Evolutionary conservation across 2,797 vertebrate species (phyloP).

Genomic region (Euphonia xanthogaster): DNA sequence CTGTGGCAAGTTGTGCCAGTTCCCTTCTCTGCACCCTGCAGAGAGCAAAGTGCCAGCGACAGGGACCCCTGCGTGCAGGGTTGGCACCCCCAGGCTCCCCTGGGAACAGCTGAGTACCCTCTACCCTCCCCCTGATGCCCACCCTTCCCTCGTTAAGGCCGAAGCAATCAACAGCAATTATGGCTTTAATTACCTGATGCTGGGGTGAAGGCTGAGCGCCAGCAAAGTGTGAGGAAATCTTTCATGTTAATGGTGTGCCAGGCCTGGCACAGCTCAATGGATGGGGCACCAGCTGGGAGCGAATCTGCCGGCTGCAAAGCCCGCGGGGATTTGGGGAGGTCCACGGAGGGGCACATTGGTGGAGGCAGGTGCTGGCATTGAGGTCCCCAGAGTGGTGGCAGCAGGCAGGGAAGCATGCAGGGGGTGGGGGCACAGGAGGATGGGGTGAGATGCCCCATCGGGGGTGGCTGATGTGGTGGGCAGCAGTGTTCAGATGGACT

Average conservation of each 20-base stretch:
- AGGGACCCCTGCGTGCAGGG: not conserved
- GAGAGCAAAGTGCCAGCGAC: not conserved
- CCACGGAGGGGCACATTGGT: accelerated
- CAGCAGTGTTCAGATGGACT: accelerated
- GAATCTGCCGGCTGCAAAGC: slow-evolving; percentile 22
- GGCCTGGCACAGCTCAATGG: slow-evolving; percentile 65
- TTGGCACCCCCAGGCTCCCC: not conserved
- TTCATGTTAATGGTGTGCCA: slow-evolving; percentile 76
- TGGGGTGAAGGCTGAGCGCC: slow-evolving; percentile 54
- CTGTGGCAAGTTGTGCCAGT: not conserved
- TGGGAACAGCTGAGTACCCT: not conserved
- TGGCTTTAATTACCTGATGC: slow-evolving; percentile 81
- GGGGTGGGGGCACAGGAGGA: not conserved
- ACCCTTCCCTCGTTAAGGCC: slow-evolving; percentile 65
- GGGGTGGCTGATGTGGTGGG: not conserved
- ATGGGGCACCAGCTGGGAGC: slow-evolving; percentile 72
- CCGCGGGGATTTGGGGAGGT: not conserved
- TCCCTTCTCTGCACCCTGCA: not conserved
- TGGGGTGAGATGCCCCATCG: not conserved
- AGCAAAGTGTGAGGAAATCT: slow-evolving; percentile 75
- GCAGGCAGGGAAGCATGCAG: not conserved
- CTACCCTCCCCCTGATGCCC: not conserved
- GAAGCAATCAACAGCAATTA: slow-evolving; percentile 78
- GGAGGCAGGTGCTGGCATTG: not conserved
- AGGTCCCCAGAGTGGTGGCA: not conserved